phyloP scores from a whole-genome alignment of 2,888 invertebrate genomes.

The Spodoptera exigua region DNA sequence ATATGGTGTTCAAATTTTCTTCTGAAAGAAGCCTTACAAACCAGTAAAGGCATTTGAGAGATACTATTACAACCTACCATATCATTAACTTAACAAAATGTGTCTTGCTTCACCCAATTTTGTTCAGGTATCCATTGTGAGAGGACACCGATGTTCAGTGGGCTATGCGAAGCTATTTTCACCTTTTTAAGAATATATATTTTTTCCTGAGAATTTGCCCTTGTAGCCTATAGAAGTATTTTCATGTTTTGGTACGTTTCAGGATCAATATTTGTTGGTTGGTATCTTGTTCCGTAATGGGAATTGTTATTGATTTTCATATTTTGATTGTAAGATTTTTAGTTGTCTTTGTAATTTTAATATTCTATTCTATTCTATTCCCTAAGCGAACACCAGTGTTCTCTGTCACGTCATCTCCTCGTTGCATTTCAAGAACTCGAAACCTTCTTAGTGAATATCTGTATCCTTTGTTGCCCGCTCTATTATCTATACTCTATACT shows the following conservation, averaged over 20 bases:
- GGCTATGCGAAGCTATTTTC: constrained; percentile 57
- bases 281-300: constrained; percentile 3
- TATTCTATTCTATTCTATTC: too few relatives aligned
- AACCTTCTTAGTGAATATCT: too few relatives aligned
- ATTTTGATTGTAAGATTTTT: too few relatives aligned
- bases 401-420: too few relatives aligned
- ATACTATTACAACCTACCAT: constrained; percentile 1
- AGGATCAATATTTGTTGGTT: constrained; percentile 22
- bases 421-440: too few relatives aligned
- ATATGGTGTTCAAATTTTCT: not conserved
- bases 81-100: constrained; percentile 33
- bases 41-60: not conserved
- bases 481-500: too few relatives aligned
- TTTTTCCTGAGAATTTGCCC: constrained; percentile 36
- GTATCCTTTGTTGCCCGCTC: too few relatives aligned
- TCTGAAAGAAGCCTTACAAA: not conserved
- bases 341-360: too few relatives aligned
- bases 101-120: constrained; percentile 30
- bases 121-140: constrained; percentile 45
- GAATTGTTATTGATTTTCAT: constrained; percentile 3
- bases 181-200: constrained; percentile 48
- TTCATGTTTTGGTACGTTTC: constrained; percentile 16
- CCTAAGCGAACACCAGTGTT: too few relatives aligned
- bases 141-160: constrained; percentile 36
- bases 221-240: constrained; percentile 12